Base-by-base conservation (phyloP, 2,113 vertebrate species). In the Burhinus oedicnemus region DNA sequence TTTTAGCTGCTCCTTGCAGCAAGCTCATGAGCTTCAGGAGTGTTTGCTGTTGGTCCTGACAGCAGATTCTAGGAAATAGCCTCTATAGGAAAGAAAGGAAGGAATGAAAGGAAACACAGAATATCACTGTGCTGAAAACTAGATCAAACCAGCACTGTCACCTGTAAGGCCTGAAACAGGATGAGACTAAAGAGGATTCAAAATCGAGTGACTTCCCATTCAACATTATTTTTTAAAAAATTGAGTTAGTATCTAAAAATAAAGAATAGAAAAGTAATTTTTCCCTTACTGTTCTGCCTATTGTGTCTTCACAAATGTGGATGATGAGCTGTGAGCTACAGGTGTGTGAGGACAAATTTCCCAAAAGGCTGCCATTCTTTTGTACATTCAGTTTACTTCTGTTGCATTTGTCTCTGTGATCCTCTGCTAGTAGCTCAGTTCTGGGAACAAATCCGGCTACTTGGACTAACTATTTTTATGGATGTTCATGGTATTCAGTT, bases 301-400 rank as follows among this genome's bases (percentile, higher is more conserved):
- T 95, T 96, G 87, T 96, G 29, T 68, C 84, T 83, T 88, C 75
- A 96, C 87, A 95, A 93, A 94, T 5, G 75, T 85, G 82, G 49
- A 45, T 96, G 95, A 93, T 93, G 90, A 94, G 82, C 88, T 93
- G 78, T 61, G 84, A 93, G 58, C 74, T 87, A 38, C 51, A 91
- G 84, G 62, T 69, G 34, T 71, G 18, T 1, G 57, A 85, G 70
- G 66, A 83, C 54, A 90, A 34, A 80, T 93, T 94, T 92, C 71
- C 47, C 62, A 4, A 74, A 85, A 96, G 42, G 30, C 77, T 91
- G 74, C 57, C 85, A 4, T 57, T 95, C 68, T 87, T 90, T 58
- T 18, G 26, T 65, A 29, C 15, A 12, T 69, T 80, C 29, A 32
- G 66, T 95, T 96, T 95, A 49, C 34, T 91, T 58, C 20, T 87